Conservation (phyloP, 2,113 vertebrate species). For the Microcebus murinus region DNA sequence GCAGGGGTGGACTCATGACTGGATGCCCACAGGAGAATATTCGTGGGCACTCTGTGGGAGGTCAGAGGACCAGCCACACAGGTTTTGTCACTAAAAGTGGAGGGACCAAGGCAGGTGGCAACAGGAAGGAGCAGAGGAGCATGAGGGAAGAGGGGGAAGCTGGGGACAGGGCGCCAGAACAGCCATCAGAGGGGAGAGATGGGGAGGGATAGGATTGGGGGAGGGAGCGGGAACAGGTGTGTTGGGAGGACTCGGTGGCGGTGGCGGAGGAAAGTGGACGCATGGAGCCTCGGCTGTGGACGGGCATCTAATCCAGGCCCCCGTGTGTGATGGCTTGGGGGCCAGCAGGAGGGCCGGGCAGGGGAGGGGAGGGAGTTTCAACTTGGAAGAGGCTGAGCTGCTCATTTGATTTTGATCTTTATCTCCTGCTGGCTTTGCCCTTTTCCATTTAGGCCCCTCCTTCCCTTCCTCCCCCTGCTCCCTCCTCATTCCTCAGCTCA, state of each 20-base stretch:
- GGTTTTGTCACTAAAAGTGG: not conserved
- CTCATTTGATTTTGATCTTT: constrained; percentile 44
- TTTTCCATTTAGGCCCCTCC: not conserved
- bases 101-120: not conserved
- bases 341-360: not conserved
- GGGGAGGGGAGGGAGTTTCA: not conserved
- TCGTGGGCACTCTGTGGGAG: not conserved
- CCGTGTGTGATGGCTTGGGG: not conserved
- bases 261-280: not conserved
- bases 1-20: not conserved
- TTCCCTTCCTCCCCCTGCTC: not conserved
- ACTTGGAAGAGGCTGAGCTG: not conserved
- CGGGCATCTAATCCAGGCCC: not conserved
- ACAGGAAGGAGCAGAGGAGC: not conserved
- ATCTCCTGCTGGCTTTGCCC: not conserved
- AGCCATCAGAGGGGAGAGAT: not conserved
- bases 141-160: not conserved
- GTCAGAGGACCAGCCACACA: not conserved
- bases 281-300: not conserved
- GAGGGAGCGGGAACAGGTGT: not conserved
- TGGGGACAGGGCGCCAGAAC: not conserved
- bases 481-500: not conserved
- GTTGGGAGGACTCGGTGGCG: not conserved
- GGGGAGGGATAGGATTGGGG: not conserved
- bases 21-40: not conserved